A percentile compares a stretch with the other conserved stretches of the same genome.
Conservation (phyloP, 1,140 invertebrate genomes). For the Drosophila oshimai region DNA sequence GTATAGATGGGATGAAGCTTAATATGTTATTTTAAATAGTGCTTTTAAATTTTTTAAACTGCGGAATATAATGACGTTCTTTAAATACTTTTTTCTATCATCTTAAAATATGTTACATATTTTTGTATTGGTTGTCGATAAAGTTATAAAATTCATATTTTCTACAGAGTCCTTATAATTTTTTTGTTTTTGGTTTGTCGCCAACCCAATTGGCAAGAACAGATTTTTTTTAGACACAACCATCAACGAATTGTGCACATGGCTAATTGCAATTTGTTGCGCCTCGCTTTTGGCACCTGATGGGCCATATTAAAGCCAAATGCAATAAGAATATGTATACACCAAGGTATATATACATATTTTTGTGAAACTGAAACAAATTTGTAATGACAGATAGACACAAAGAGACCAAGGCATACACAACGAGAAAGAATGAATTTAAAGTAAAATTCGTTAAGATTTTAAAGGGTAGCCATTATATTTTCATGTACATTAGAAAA, state of each 20-base stretch:
- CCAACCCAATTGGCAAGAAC: slow-evolving; percentile 37
- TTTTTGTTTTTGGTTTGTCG: slow-evolving; percentile 6
- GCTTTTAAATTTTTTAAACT: too few relatives aligned
- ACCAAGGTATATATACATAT: slow-evolving; percentile 23
- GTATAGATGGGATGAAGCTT: too few relatives aligned
- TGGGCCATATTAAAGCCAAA: slow-evolving; percentile 69
- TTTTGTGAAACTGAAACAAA: slow-evolving; percentile 63
- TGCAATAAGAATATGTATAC: slow-evolving; percentile 12
- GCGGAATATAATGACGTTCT: too few relatives aligned
- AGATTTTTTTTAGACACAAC: slow-evolving; percentile 32
- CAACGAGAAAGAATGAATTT: background rate
- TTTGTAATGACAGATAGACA: slow-evolving; percentile 69
- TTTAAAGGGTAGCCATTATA: too few relatives aligned
- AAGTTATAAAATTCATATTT: slow-evolving; percentile 5
- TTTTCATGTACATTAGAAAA: too few relatives aligned
- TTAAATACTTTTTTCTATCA: too few relatives aligned
- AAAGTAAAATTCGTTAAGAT: background rate
- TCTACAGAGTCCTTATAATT: background rate
- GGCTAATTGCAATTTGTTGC: slow-evolving; percentile 75
- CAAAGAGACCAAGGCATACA: slow-evolving; percentile 48
- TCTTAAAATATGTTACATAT: background rate
- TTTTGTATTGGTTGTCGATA: background rate
- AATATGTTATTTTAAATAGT: too few relatives aligned
- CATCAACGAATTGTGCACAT: slow-evolving; percentile 58
- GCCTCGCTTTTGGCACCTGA: slow-evolving; percentile 77